Percentiles rank a stretch among this genome's conserved stretches.
These are phyloP conservation scores for Chymomyza caudatula DNA, from an alignment of 2,888 invertebrate genomes.

Conservation along the genomic window DNA sequence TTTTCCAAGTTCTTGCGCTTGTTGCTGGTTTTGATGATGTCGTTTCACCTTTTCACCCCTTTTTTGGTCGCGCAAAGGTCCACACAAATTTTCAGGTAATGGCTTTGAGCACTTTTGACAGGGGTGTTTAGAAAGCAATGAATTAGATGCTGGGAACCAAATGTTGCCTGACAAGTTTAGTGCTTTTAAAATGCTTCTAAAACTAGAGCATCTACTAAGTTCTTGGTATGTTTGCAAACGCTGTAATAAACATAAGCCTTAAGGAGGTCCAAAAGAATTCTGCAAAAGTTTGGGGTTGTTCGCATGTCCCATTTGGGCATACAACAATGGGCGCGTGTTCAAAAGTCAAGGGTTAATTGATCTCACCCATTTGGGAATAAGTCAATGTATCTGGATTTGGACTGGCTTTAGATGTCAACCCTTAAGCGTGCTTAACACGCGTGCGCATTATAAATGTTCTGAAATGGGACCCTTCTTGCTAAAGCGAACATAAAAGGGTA, in stretches of 20 bases:
- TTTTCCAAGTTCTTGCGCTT: constrained; percentile 2
- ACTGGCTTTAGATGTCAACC: constrained; percentile 41
- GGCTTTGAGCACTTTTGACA: constrained; percentile 28
- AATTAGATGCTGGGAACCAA: constrained; percentile 51
- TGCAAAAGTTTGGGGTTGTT: not conserved
- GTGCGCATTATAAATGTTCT: constrained; percentile 48
- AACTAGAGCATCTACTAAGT: not conserved
- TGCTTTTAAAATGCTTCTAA: not conserved
- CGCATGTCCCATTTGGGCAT: constrained; percentile 39
- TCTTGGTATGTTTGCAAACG: no score
- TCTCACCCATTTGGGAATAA: constrained; percentile 27
- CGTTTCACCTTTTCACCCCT: constrained; percentile 65
- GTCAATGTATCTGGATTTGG: constrained; percentile 36
- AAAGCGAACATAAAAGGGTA: not conserved
- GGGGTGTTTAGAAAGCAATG: constrained; percentile 38
- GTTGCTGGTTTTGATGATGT: constrained; percentile 46
- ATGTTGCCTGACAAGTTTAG: constrained; percentile 49
- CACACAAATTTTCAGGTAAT: constrained; percentile 49
- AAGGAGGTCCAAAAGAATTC: not conserved
- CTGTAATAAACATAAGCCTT: no score
- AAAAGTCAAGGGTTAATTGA: constrained; percentile 62
- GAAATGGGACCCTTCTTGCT: constrained; percentile 46
- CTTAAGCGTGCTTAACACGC: constrained; percentile 58
- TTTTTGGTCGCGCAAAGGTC: constrained; percentile 43
- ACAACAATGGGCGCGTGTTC: constrained; percentile 16